A percentile compares a stretch with the other conserved stretches of the same genome.
These are phyloP conservation scores for Bombus confusus DNA, from an alignment of 1,140 invertebrate species.

Conservation along the genomic window DNA sequence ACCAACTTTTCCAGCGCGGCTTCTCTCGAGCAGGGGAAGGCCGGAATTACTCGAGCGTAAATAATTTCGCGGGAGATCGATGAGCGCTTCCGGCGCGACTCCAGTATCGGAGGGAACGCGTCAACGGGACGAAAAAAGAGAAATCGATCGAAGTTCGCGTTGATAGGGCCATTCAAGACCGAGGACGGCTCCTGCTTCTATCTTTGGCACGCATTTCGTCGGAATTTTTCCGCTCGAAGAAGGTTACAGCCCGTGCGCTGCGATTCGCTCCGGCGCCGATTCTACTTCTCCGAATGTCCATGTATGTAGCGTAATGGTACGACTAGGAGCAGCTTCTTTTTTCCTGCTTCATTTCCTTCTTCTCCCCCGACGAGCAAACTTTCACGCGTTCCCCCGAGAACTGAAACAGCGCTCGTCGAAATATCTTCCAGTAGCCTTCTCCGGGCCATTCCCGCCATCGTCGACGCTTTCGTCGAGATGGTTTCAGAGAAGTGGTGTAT, in stretches of 20 bases:
- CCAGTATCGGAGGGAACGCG: neutral
- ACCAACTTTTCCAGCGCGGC: neutral
- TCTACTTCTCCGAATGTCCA: neutral
- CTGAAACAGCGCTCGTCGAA: neutral
- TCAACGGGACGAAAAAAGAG: neutral
- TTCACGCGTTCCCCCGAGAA: conserved; percentile 1
- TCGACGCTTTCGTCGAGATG: neutral
- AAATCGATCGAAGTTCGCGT: neutral
- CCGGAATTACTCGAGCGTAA: neutral
- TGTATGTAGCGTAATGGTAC: neutral
- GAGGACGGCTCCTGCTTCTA: neutral
- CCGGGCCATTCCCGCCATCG: neutral
- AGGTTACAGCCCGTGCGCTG: neutral
- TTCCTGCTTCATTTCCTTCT: neutral
- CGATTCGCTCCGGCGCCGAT: neutral
- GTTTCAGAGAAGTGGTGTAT: neutral
- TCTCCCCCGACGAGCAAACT: neutral
- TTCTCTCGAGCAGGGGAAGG: too few relatives aligned
- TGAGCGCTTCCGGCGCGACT: neutral
- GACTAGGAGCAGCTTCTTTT: neutral
- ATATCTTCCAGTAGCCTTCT: neutral
- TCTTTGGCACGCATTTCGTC: conserved; percentile 19
- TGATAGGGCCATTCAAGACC: conserved; percentile 17
- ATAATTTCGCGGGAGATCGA: conserved; percentile 28
- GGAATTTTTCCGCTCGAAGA: conserved; percentile 2